phyloP scores from a whole-genome alignment of 2,888 invertebrate species.

The Eupithecia inturbata region DNA sequence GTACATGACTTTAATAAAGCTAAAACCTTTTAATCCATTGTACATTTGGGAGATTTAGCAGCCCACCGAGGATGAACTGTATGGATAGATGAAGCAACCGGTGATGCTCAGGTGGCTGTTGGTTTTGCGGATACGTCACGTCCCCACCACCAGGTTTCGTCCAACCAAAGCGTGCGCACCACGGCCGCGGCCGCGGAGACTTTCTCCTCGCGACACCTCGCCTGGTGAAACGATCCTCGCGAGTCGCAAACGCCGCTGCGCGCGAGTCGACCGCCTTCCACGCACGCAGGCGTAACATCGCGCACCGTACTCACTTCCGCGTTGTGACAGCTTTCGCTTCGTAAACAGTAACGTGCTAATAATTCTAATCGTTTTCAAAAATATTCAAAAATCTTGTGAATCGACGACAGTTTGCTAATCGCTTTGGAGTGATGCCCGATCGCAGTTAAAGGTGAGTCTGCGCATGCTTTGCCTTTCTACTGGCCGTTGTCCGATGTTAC shows the following conservation, averaged over 20 bases:
- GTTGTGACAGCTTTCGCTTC: slow-evolving; percentile 74
- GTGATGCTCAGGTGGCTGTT: slow-evolving; percentile 62
- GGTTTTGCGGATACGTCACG: slow-evolving; percentile 71
- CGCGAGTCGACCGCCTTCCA: slow-evolving; percentile 73
- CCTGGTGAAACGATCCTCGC: slow-evolving; percentile 70
- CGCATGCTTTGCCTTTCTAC: slow-evolving; percentile 64
- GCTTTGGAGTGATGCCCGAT: slow-evolving; percentile 64
- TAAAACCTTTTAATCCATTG: slow-evolving; percentile 29
- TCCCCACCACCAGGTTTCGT: slow-evolving; percentile 65
- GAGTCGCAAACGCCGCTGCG: slow-evolving; percentile 75
- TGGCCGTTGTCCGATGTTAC: slow-evolving; percentile 60
- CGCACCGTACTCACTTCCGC: slow-evolving; percentile 63
- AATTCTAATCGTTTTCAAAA: slow-evolving; percentile 55
- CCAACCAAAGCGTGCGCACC: slow-evolving; percentile 75
- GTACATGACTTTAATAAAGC: slow-evolving; percentile 31
- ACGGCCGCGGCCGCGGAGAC: slow-evolving; percentile 72
- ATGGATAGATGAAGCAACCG: slow-evolving; percentile 42
- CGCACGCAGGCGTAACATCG: slow-evolving; percentile 49
- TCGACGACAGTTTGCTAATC: slow-evolving; percentile 51
- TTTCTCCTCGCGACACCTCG: slow-evolving; percentile 83
- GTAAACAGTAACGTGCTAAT: slow-evolving; percentile 71
- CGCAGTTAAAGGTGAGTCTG: slow-evolving; percentile 72
- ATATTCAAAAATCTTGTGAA: slow-evolving; percentile 53
- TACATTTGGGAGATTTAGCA: slow-evolving; percentile 34
- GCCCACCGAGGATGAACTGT: slow-evolving; percentile 26